Percentiles rank a stretch among this genome's conserved stretches.
These are phyloP conservation scores for Galagoides demidoff DNA, from an alignment of 2,797 vertebrate species.

Conservation along the genomic window DNA sequence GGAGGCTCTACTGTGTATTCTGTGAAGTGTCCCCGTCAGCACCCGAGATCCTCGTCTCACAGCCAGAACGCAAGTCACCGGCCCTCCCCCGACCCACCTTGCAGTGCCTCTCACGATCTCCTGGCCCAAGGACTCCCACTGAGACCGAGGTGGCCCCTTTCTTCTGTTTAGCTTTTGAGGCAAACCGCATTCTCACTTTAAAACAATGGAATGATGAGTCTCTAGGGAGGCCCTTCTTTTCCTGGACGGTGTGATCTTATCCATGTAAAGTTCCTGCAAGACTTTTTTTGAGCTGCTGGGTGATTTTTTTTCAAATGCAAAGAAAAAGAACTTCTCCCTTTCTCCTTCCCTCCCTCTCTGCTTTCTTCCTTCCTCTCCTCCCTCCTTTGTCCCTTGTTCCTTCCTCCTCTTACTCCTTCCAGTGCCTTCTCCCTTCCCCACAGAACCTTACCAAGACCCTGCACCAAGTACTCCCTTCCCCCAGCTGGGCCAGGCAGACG, in stretches of 20 bases:
- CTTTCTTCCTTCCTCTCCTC: too few relatives aligned
- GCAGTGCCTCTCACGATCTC: background rate
- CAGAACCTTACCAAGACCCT: background rate
- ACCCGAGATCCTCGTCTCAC: background rate
- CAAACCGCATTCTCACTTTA: background rate
- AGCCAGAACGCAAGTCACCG: background rate
- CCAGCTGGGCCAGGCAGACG: rapidly evolving
- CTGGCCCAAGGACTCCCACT: rapidly evolving
- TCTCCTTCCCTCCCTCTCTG: background rate
- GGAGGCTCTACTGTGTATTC: too few relatives aligned
- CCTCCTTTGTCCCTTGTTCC: too few relatives aligned
- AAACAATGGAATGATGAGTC: background rate
- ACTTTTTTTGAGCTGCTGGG: background rate
- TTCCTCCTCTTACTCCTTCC: too few relatives aligned
- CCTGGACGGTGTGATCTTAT: background rate
- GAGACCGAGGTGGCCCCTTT: background rate
- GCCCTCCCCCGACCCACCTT: rapidly evolving
- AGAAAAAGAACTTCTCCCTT: background rate
- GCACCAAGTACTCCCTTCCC: background rate
- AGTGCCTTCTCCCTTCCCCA: background rate
- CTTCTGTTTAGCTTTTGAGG: background rate
- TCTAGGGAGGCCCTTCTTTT: background rate
- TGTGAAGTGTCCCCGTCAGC: rapidly evolving
- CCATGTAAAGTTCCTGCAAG: background rate
- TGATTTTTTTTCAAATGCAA: background rate